Conservation (phyloP, 1,140 invertebrate species). For the Bombus waltoni region DNA sequence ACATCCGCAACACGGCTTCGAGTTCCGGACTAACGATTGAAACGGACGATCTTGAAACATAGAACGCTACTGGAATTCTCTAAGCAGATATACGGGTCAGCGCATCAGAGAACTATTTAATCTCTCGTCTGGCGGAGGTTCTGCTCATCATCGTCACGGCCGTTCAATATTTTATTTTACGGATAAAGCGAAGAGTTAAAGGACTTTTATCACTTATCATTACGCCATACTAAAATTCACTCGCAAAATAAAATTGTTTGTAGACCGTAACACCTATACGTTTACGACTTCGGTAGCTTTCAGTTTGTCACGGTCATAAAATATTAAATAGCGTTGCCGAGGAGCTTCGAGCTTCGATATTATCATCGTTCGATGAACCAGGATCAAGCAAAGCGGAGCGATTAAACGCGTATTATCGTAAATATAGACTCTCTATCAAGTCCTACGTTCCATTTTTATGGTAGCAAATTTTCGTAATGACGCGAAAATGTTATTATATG, state of each 20-base stretch:
- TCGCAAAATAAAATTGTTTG: not conserved
- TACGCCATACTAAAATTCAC: not conserved
- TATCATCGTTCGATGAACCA: too few relatives aligned
- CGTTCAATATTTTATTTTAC: not conserved
- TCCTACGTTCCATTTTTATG: too few relatives aligned
- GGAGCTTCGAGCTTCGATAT: too few relatives aligned
- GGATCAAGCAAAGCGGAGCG: too few relatives aligned
- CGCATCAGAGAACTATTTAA: not conserved
- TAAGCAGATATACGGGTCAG: not conserved
- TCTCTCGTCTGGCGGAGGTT: not conserved
- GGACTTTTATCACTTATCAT: not conserved
- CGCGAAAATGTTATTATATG: too few relatives aligned
- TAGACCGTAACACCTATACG: too few relatives aligned
- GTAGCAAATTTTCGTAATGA: too few relatives aligned
- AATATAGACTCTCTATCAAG: too few relatives aligned
- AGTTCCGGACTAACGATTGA: not conserved
- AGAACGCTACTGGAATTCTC: not conserved
- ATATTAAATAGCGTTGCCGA: too few relatives aligned
- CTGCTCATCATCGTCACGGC: not conserved
- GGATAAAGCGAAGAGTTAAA: not conserved
- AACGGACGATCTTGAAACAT: not conserved
- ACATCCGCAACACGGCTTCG: not conserved
- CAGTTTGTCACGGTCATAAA: too few relatives aligned
- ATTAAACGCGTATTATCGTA: too few relatives aligned
- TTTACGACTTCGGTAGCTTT: too few relatives aligned